Conservation (phyloP, 2,888 invertebrate genomes). For the Sminthurides aquaticus region DNA sequence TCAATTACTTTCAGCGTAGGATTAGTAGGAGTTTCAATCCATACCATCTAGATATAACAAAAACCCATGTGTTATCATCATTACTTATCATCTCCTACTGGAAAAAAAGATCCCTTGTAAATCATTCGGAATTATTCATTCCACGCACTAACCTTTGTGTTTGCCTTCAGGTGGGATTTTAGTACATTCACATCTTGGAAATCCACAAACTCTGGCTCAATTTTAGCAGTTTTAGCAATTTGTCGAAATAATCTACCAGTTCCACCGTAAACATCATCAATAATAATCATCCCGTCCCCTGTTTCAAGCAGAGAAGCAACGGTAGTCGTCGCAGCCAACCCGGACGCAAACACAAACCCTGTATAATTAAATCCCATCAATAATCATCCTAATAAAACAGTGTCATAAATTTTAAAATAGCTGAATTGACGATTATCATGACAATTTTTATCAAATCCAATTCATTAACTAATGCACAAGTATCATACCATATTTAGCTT, state of each 20-base stretch:
- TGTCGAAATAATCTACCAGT: constrained; percentile 38
- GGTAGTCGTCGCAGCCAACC: constrained; percentile 75
- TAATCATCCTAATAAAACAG: neutral
- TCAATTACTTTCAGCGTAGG: constrained; percentile 55
- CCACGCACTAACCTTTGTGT: constrained; percentile 50
- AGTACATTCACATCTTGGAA: constrained; percentile 48
- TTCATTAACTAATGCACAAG: neutral
- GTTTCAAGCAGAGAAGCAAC: constrained; percentile 64
- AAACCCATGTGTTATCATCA: neutral
- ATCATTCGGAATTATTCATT: neutral
- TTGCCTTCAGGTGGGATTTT: constrained; percentile 49
- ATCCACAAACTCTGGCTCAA: constrained; percentile 53
- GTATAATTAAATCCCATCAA: neutral
- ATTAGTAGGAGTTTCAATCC: constrained; percentile 58
- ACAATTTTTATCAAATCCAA: neutral
- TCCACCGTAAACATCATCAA: constrained; percentile 47
- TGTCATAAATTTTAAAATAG: neutral
- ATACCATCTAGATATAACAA: constrained; percentile 49
- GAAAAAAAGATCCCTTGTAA: neutral
- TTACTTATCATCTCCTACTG: neutral
- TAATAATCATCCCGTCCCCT: constrained; percentile 59
- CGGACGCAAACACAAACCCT: constrained; percentile 65
- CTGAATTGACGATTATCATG: neutral
- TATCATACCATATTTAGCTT: constrained; percentile 65
- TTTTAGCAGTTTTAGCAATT: constrained; percentile 42